phyloP scores from a whole-genome alignment of 2,797 vertebrate species.

The Thunnus albacares region DNA sequence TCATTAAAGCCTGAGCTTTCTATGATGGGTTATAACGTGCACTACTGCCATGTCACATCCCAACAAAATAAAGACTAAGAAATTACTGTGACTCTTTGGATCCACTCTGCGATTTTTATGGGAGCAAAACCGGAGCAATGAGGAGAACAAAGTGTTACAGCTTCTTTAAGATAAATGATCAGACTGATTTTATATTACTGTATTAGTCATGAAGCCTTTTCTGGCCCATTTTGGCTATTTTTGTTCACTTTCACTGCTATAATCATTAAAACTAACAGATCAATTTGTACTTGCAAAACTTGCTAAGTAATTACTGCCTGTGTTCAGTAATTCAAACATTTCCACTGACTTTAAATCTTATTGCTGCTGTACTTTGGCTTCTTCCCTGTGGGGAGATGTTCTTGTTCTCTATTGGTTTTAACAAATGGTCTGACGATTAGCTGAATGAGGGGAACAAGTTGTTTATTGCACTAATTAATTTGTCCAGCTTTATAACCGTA shows the following conservation, averaged over 20 bases:
- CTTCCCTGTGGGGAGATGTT: constrained; percentile 5
- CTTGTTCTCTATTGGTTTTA: constrained; percentile 8
- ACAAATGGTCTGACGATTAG: constrained; percentile 14
- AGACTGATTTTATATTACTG: neutral
- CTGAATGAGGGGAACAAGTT: constrained; percentile 30
- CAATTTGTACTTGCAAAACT: neutral
- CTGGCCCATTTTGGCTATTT: neutral
- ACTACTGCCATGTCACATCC: neutral
- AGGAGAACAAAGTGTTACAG: neutral
- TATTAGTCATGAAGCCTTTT: neutral
- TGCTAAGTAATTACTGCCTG: neutral
- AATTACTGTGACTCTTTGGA: neutral
- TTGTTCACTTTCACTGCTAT: neutral
- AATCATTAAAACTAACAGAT: neutral
- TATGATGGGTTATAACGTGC: neutral
- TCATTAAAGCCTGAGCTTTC: neutral
- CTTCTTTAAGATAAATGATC: neutral
- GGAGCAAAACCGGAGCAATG: neutral
- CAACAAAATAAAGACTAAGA: neutral
- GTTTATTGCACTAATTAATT: constrained; percentile 26
- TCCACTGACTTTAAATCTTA: neutral
- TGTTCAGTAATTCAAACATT: neutral
- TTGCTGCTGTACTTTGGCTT: constrained; percentile 9
- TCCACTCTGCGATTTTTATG: neutral
- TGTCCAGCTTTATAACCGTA: constrained; percentile 16